Evolutionary conservation across 2,113 vertebrate genomes (phyloP).

Genomic region (Pica pica): DNA sequence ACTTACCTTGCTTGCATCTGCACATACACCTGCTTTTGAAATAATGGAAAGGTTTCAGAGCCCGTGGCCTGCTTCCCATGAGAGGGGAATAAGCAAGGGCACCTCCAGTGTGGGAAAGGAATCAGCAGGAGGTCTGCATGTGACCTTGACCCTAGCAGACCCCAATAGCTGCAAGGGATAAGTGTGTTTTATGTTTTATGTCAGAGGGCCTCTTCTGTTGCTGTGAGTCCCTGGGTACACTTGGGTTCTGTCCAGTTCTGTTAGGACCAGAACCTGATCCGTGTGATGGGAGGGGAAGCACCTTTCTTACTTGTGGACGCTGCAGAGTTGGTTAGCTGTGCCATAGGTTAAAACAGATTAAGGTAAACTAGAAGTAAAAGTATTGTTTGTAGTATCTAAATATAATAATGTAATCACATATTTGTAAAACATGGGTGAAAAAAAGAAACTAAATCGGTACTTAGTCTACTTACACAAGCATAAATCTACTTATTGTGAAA

Average conservation of each 20-base stretch:
- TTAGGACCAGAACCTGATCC: neutral
- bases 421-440: neutral
- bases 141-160: neutral
- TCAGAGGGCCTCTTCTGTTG: neutral
- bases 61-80: neutral
- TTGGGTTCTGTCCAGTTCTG: neutral
- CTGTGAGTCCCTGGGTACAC: neutral
- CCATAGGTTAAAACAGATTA: neutral
- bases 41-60: neutral
- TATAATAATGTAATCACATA: neutral
- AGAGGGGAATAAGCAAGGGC: neutral
- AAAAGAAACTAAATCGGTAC: neutral
- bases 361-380: neutral
- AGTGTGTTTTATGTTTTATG: neutral
- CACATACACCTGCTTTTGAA: neutral
- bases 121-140: neutral
- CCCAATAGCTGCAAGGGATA: neutral
- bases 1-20: neutral
- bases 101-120: neutral
- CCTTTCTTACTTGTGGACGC: neutral
- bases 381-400: neutral
- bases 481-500: neutral
- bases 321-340: neutral
- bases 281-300: neutral
- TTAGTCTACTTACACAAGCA: neutral